These are phyloP conservation scores for Aplocera efformata DNA, from an alignment of 2,888 invertebrate genomes.

Conservation along the genomic window DNA sequence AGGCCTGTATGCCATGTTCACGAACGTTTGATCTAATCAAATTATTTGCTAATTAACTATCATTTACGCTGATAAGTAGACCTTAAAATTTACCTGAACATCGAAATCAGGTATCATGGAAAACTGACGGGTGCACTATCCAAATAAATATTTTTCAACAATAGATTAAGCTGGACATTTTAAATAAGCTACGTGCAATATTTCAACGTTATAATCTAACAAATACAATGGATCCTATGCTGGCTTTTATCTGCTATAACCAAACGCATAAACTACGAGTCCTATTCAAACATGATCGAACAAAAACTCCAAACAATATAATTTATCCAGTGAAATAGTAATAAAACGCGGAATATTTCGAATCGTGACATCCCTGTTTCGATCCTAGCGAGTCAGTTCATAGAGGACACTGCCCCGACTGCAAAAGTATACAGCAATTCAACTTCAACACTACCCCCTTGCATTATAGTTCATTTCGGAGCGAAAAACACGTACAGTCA, in stretches of 20 bases:
- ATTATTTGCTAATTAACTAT: too few species aligned
- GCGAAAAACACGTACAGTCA: not conserved
- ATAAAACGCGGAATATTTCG: conserved; percentile 43
- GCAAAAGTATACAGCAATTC: conserved; percentile 37
- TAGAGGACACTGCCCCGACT: conserved; percentile 64
- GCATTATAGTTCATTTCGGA: conserved; percentile 6
- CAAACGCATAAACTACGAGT: conserved; percentile 13
- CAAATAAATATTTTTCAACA: too few species aligned
- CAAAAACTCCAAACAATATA: conserved; percentile 24
- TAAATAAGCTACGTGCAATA: too few species aligned
- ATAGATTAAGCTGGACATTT: too few species aligned
- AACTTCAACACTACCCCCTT: conserved; percentile 27
- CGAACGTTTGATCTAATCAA: too few species aligned
- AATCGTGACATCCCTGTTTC: conserved; percentile 68
- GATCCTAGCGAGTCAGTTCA: conserved; percentile 66
- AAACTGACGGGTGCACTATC: too few species aligned
- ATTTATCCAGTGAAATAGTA: conserved; percentile 25
- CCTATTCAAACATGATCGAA: conserved; percentile 4
- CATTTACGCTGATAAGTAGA: too few species aligned
- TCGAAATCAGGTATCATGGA: too few species aligned
- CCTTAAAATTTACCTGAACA: too few species aligned
- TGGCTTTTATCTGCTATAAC: not conserved
- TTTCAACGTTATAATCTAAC: too few species aligned
- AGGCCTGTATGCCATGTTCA: too few species aligned
- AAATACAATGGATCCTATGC: too few species aligned